Evolutionary conservation across 1,140 invertebrate genomes (phyloP).

Genomic region (Habropoda laboriosa): DNA sequence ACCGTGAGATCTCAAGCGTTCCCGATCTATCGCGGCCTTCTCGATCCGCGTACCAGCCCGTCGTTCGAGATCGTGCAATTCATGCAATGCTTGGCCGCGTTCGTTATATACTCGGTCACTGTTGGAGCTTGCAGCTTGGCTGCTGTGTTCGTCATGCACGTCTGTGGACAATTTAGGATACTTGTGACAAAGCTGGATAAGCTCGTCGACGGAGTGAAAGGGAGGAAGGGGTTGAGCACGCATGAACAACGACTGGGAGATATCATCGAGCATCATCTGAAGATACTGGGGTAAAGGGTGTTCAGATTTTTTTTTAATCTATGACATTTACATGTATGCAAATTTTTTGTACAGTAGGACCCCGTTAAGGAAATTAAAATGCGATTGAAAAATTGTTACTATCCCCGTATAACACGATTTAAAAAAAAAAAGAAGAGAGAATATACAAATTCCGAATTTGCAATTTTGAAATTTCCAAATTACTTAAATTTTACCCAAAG

Average conservation of each 20-base stretch:
- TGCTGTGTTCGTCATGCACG: constrained; percentile 63
- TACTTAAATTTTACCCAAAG: no score
- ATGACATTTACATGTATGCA: no score
- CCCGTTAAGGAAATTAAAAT: no score
- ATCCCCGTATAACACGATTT: no score
- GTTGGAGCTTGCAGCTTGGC: constrained; percentile 58
- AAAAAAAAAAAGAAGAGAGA: no score
- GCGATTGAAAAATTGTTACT: no score
- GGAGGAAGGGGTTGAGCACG: background rate
- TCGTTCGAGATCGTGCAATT: constrained; percentile 62
- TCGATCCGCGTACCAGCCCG: constrained; percentile 50
- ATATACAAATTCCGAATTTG: no score
- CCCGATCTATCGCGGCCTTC: constrained; percentile 47
- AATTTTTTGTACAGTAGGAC: no score
- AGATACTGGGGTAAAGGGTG: constrained; percentile 54
- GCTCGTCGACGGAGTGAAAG: background rate
- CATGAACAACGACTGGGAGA: constrained; percentile 13
- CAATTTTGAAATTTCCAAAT: no score
- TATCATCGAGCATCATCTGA: constrained; percentile 69
- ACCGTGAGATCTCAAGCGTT: constrained; percentile 53
- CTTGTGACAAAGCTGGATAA: constrained; percentile 49
- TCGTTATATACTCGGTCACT: constrained; percentile 57
- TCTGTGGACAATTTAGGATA: constrained; percentile 64
- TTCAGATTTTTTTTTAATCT: background rate
- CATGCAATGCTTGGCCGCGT: constrained; percentile 50